phyloP scores from a whole-genome alignment of 2,113 vertebrate genomes.

The Vimba vimba region DNA sequence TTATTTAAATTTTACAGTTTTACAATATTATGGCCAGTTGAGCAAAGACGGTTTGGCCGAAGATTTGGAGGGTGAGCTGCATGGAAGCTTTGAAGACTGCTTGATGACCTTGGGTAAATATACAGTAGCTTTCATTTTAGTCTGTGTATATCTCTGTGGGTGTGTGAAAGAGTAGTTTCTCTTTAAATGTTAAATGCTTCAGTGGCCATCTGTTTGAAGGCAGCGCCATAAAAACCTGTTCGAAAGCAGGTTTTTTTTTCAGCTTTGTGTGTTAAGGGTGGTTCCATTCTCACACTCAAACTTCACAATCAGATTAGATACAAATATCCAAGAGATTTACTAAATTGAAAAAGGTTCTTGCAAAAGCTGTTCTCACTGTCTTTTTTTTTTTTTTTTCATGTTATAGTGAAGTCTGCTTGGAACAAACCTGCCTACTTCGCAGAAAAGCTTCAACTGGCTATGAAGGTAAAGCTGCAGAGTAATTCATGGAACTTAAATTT shows the following conservation, averaged over 20 bases:
- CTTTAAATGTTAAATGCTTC: not conserved
- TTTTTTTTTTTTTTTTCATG: not conserved
- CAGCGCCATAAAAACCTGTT: not conserved
- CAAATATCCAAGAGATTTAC: not conserved
- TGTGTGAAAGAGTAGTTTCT: not conserved
- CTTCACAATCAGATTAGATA: not conserved
- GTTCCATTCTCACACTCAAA: conserved; percentile 16
- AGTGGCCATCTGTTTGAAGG: not conserved
- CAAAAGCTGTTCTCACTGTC: not conserved
- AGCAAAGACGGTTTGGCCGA: conserved; percentile 84
- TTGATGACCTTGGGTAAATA: conserved; percentile 86
- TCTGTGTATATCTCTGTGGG: not conserved
- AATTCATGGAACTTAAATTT: not conserved
- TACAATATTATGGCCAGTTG: conserved; percentile 79
- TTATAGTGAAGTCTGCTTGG: conserved; percentile 86
- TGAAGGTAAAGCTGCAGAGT: conserved; percentile 79
- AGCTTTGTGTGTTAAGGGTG: not conserved
- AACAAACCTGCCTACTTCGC: conserved; percentile 89
- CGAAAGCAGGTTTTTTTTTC: not conserved
- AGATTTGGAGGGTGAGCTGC: conserved; percentile 83
- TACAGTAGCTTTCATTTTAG: not conserved
- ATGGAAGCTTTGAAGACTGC: conserved; percentile 88
- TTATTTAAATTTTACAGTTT: conserved; percentile 73
- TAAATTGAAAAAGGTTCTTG: not conserved
- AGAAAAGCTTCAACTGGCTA: conserved; percentile 86